These are phyloP conservation scores for Trematocara nigrifrons DNA, from an alignment of 2,113 vertebrate species.

Conservation along the genomic window DNA sequence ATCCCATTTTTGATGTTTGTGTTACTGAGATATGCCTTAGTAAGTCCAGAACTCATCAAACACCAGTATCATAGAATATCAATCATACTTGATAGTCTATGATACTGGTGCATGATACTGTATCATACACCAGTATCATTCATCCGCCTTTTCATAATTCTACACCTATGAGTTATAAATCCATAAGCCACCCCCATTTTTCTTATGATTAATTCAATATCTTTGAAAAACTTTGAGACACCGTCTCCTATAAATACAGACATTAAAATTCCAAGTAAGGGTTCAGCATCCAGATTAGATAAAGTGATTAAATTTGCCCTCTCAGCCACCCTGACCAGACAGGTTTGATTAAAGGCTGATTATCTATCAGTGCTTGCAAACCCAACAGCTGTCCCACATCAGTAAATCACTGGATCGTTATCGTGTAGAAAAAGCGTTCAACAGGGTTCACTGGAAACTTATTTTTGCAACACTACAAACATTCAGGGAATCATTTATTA, in stretches of 20 bases:
- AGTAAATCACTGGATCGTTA: neutral
- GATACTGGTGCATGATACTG: neutral
- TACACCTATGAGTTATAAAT: neutral
- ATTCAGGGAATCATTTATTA: neutral
- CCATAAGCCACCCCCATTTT: neutral
- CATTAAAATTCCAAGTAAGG: neutral
- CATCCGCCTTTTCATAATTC: neutral
- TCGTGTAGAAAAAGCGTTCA: neutral
- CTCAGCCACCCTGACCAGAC: neutral
- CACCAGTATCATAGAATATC: neutral
- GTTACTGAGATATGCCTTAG: neutral
- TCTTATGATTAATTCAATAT: neutral
- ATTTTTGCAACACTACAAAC: neutral
- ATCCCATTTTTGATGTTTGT: neutral
- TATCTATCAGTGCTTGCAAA: fast-evolving
- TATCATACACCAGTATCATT: fast-evolving
- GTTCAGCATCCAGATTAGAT: neutral
- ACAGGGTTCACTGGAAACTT: neutral
- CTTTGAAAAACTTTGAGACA: neutral
- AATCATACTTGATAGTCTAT: neutral
- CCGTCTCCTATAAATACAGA: neutral
- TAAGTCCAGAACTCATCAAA: neutral
- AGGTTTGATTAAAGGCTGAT: neutral
- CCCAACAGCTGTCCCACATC: neutral
- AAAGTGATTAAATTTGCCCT: neutral